Conservation (phyloP, 2,888 invertebrate species). For the Eupithecia abbreviata region DNA sequence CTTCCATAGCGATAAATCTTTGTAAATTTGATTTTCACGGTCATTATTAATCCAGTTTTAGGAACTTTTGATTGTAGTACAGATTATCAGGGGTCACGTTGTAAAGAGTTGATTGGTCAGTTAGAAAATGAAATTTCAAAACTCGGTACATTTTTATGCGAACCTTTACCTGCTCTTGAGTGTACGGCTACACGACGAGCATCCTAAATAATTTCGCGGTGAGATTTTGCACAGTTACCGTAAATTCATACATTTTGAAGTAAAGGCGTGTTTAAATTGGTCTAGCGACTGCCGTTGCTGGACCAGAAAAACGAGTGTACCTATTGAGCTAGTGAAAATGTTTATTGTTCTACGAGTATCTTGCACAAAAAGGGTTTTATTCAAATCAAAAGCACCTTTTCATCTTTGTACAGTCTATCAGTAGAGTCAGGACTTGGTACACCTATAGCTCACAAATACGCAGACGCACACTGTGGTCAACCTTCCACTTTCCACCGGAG, state of each 20-base stretch:
- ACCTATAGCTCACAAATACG: too few relatives aligned
- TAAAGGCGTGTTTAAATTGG: constrained; percentile 7
- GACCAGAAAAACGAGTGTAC: neutral
- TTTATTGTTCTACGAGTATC: neutral
- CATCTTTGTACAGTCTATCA: neutral
- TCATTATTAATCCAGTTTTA: neutral
- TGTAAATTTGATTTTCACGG: too few relatives aligned
- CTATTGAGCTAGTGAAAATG: neutral
- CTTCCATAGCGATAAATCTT: too few relatives aligned
- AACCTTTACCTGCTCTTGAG: constrained; percentile 19
- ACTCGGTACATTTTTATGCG: neutral
- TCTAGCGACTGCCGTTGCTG: neutral
- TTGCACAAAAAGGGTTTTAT: neutral
- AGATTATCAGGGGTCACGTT: neutral
- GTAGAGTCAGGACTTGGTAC: too few relatives aligned
- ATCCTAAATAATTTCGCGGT: constrained; percentile 30
- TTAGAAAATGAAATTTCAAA: neutral
- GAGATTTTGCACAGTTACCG: constrained; percentile 28
- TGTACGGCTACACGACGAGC: constrained; percentile 15
- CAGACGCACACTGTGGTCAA: too few relatives aligned
- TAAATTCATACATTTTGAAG: constrained; percentile 32
- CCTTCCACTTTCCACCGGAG: neutral
- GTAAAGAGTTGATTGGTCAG: neutral
- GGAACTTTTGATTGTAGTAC: neutral
- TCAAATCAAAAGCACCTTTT: neutral